A percentile compares a stretch with the other conserved stretches of the same genome.
These are phyloP conservation scores for Pangasianodon gigas DNA, from an alignment of 2,113 vertebrate species.

Conservation along the genomic window DNA sequence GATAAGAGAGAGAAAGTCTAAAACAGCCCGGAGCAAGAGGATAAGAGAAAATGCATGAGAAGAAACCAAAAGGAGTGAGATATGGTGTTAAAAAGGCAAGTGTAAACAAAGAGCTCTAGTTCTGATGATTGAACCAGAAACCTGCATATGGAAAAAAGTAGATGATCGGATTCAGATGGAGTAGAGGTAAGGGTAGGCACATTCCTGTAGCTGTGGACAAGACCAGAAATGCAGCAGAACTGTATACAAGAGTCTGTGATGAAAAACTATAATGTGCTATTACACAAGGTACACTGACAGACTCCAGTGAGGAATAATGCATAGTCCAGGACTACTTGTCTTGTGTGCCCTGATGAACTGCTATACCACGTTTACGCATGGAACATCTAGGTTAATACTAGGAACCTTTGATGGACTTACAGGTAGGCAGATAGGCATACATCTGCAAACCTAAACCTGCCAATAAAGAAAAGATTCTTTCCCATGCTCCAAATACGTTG, in stretches of 20 bases:
- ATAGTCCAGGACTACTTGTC: neutral
- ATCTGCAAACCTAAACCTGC: neutral
- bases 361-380: neutral
- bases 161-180: conserved; percentile 46
- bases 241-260: neutral
- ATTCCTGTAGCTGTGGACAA: neutral
- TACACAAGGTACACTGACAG: neutral
- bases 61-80: conserved; percentile 42
- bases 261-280: neutral
- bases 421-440: neutral
- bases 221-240: neutral
- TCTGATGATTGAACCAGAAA: conserved; percentile 44
- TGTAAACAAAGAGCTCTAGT: conserved; percentile 44
- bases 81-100: conserved; percentile 38
- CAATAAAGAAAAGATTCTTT: neutral
- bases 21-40: conserved; percentile 26
- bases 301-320: neutral
- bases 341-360: neutral
- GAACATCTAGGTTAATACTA: neutral
- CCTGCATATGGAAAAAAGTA: conserved; percentile 12
- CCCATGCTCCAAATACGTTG: neutral
- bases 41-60: conserved; percentile 26
- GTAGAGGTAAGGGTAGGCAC: neutral
- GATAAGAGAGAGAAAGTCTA: conserved; percentile 34
- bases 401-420: neutral